Evolutionary conservation across 2,113 vertebrate genomes (phyloP), one percentile per base, ranked within the genome.

Genomic region (Hypocryptadius cinnamomeus): DNA sequence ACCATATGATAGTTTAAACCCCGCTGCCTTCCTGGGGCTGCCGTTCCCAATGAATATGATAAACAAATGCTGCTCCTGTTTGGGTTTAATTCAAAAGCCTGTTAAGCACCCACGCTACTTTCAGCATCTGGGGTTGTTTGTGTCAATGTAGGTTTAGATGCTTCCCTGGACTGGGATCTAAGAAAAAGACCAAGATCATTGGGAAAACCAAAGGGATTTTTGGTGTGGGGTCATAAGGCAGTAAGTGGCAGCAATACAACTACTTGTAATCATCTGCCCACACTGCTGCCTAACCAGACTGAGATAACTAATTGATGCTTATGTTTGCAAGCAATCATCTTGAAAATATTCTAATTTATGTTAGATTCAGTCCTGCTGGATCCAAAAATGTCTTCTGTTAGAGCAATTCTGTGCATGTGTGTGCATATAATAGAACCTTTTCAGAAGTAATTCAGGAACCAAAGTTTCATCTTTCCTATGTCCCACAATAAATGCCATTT

Each of bases 221-320:
- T 50, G 23, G 30, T 42, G 22, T 33, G 70, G 19, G 44, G 35
- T 45, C 57, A 39, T 24, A 68, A 85, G 66, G n/a, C 85, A 82
- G 65, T 19, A 72, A 94, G 48, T 85, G 70, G 82, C 79, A 94
- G 53, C 82, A 85, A 13, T 15, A n/a, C n/a, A 79, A 44, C 35
- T 61, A 37, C 68, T 90, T 90, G 79, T 76, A 64, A 87, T 95
- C 53, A 61, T 82, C 88, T 85, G 79, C 94, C 88, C 63, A 94
- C 71, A 5, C 33, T 85, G 57, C 48, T 81, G 39, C 44, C 81
- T 54, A 85, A 64, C 53, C 82, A 93, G 90, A 81, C 74, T 82
- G 88, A 60, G 79, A 68, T 30, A 89, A 89, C 37, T 92, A 91
- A 92, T 94, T 80, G 66, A 85, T 89, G 77, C 54, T 90, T 54